Base-by-base conservation (phyloP, 2,113 vertebrate species). In the Nettapus auritus region DNA sequence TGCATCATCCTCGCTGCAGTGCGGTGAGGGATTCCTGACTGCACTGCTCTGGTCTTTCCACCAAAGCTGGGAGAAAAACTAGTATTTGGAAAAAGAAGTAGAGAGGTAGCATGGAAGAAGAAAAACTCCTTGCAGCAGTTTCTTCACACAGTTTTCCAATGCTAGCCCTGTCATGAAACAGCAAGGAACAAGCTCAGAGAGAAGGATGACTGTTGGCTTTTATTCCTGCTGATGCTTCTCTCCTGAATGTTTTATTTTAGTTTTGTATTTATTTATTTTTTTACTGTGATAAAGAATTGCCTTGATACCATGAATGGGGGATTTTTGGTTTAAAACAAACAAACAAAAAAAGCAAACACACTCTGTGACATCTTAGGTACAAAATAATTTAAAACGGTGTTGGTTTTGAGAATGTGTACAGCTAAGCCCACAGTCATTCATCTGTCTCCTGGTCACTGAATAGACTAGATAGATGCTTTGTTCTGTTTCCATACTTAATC, bases 1-100 rank as follows among this genome's bases (percentile, higher is more conserved):
- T 68, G 28, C 0, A 0, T 62, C 0, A 0, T 66, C 21, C 31
- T 64, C n/a, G 56, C 34, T 71, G 46, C 12, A 13, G 16, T 34
- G 7, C 56, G 7, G 7, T 63, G 38, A 33, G 34, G 33, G 6
- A 5, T 33, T 86, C 28, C 20, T 21, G 20, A 31, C 42, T 69
- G 20, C 20, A 3, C 38, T 38, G 7, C 19, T 48, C 4, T 52
- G 8, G 4, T 40, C 19, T 63, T 31, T 67, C n/a, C 21, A 3
- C 31, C 3, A 1, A 33, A 73, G 29, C 21, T 48, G 40, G 11
- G 19, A 76, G 21, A 57, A 75, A 80, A 23, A 0, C 0, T 33
- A 46, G 17, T 71, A 11, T 66, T 60, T 83, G 53, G 50, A 36
- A 84, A 76, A 86, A 36, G n/a, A 36, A 50, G 14, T 69, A 28